phyloP scores from a whole-genome alignment of 1,140 invertebrate genomes.

The Zophobas morio region DNA sequence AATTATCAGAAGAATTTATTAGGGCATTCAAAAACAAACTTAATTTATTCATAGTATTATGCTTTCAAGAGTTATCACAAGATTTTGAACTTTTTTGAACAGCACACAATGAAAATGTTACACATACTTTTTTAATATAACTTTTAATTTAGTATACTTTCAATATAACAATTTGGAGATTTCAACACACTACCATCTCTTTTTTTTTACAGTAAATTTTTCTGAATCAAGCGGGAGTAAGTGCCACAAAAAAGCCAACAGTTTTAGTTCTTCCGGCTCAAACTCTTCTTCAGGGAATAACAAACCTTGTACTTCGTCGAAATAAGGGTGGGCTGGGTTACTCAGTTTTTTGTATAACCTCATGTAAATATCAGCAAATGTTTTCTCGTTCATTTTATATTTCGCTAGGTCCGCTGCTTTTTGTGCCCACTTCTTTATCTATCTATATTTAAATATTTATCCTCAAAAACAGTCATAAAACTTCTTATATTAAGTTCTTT shows the following conservation, averaged over 20 bases:
- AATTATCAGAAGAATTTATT: background rate
- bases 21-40: slow-evolving; percentile 25
- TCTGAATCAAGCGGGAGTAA: background rate
- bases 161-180: background rate
- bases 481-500: background rate
- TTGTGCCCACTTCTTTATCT: background rate
- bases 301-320: slow-evolving; percentile 5
- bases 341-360: slow-evolving; percentile 10
- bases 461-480: slow-evolving; percentile 9
- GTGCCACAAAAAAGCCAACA: slow-evolving; percentile 5
- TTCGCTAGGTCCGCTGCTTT: slow-evolving; percentile 7
- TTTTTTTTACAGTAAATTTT: slow-evolving; percentile 1
- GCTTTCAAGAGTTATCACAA: too few species aligned
- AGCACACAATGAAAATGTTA: background rate
- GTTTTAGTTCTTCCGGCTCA: slow-evolving; percentile 2
- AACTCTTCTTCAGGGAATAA: background rate
- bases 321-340: background rate
- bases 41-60: slow-evolving; percentile 9
- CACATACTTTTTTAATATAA: background rate
- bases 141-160: background rate
- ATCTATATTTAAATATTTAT: slow-evolving; percentile 2
- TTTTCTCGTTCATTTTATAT: slow-evolving; percentile 18
- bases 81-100: too few species aligned
- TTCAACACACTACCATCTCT: background rate
- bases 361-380: slow-evolving; percentile 4